Percentiles rank a stretch among this genome's conserved stretches.
phyloP scores from a whole-genome alignment of 92 coral and sea anemone species.

The Actinostola sp. region DNA sequence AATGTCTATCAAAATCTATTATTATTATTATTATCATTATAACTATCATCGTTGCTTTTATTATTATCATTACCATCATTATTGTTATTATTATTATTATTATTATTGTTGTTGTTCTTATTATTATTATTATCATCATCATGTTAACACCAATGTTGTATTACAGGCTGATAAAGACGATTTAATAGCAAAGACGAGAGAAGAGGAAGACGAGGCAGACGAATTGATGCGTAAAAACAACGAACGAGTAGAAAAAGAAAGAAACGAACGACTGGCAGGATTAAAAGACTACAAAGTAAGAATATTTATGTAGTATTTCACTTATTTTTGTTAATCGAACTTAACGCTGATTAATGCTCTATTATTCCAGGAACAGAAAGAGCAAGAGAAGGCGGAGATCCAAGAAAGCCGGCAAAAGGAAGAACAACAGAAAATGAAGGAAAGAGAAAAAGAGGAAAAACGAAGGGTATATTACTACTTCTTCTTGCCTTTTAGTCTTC shows the following conservation, averaged over 20 bases:
- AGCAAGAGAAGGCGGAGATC: conserved; percentile 70
- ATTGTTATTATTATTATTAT: too few relatives aligned
- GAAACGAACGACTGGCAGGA: conserved; percentile 78
- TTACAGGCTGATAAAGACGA: conserved; percentile 72
- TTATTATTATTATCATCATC: not conserved
- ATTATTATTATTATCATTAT: too few relatives aligned
- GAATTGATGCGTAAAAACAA: conserved; percentile 60
- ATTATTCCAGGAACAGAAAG: conserved; percentile 64
- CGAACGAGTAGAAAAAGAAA: conserved; percentile 80
- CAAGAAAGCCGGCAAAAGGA: conserved; percentile 70
- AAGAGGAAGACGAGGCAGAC: conserved; percentile 71
- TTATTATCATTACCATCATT: too few relatives aligned
- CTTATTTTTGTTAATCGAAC: not conserved
- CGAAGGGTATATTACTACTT: conserved; percentile 60
- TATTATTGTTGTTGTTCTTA: too few relatives aligned
- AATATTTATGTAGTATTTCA: not conserved
- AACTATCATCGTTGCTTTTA: too few relatives aligned
- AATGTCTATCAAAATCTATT: too few relatives aligned
- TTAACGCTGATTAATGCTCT: not conserved
- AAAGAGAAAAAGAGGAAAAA: conserved; percentile 88
- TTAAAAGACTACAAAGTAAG: conserved; percentile 87
- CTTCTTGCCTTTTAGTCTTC: not conserved
- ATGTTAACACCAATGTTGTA: not conserved
- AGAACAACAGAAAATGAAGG: conserved; percentile 71
- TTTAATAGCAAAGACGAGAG: conserved; percentile 52